Conservation (phyloP, 1,140 invertebrate genomes). For the Euura saliciscinereae region DNA sequence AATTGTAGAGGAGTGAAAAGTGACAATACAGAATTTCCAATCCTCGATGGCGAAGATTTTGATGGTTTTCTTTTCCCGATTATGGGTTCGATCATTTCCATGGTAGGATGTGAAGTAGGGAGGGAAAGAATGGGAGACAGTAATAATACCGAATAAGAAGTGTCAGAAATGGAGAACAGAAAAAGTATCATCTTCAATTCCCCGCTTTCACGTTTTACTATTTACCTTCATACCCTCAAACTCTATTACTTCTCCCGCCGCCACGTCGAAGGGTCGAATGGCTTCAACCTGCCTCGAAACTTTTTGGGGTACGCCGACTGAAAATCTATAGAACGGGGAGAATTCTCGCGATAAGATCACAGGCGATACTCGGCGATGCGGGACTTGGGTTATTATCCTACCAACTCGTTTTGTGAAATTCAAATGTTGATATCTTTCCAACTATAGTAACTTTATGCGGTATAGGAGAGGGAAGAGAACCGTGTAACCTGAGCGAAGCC, state of each 20-base stretch:
- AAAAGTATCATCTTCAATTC: not conserved
- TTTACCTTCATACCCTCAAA: not conserved
- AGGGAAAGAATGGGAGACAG: not conserved
- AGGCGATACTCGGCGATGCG: too few species aligned
- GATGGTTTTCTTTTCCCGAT: too few species aligned
- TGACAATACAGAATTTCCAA: too few species aligned
- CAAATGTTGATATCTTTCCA: not conserved
- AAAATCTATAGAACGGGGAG: not conserved
- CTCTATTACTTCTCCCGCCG: not conserved
- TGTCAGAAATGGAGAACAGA: not conserved
- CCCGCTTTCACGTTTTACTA: not conserved
- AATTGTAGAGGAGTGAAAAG: too few species aligned
- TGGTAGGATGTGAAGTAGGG: not conserved
- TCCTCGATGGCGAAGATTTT: too few species aligned
- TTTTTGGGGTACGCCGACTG: not conserved
- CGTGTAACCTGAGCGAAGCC: conserved; percentile 4
- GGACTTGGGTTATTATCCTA: too few species aligned
- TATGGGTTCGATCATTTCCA: too few species aligned
- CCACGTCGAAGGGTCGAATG: not conserved
- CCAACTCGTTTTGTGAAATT: too few species aligned
- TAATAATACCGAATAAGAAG: conserved; percentile 1
- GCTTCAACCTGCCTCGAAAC: too few species aligned
- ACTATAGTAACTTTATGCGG: not conserved
- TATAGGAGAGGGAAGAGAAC: not conserved
- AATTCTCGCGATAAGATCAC: too few species aligned